Evolutionary conservation across 1,140 invertebrate genomes (phyloP).

Genomic region (Drosophila athabasca): DNA sequence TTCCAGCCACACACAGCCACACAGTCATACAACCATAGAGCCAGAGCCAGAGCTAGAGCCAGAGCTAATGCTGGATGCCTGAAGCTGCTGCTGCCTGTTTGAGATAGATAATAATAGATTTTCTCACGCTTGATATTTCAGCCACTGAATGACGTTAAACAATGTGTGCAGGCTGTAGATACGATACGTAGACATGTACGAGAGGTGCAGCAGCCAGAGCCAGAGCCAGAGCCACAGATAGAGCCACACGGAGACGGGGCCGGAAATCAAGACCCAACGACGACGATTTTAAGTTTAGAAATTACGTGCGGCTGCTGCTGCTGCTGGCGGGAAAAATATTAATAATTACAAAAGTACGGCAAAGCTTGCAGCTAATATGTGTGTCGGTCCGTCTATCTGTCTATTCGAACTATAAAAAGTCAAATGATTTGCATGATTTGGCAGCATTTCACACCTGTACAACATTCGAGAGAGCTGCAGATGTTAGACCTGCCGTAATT

Average conservation of each 20-base stretch:
- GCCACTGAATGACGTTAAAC: constrained; percentile 78
- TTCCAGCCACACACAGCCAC: constrained; percentile 7
- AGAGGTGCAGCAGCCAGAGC: constrained; percentile 1
- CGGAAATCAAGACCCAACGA: constrained; percentile 67
- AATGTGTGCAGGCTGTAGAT: constrained; percentile 68
- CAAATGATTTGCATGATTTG: constrained; percentile 77
- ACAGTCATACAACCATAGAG: too few relatives aligned
- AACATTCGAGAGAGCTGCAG: not conserved
- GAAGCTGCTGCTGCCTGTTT: constrained; percentile 51
- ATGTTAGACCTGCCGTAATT: constrained; percentile 54
- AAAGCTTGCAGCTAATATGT: constrained; percentile 56
- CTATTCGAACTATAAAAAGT: constrained; percentile 69
- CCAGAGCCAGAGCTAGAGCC: constrained; percentile 7
- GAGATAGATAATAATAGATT: constrained; percentile 80
- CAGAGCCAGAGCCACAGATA: not conserved
- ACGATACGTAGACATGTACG: not conserved
- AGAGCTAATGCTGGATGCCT: constrained; percentile 31
- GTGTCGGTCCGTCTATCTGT: not conserved
- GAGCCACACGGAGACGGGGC: constrained; percentile 33
- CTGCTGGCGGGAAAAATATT: constrained; percentile 62
- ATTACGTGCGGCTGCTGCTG: constrained; percentile 56
- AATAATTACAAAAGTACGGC: constrained; percentile 70
- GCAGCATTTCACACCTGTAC: constrained; percentile 65
- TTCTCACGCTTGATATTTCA: constrained; percentile 82
- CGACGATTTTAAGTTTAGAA: constrained; percentile 69